Percentiles rank a stretch among this genome's conserved stretches.
Evolutionary conservation across 2,888 invertebrate genomes (phyloP).

Genomic region (Pseudococcus viburni): DNA sequence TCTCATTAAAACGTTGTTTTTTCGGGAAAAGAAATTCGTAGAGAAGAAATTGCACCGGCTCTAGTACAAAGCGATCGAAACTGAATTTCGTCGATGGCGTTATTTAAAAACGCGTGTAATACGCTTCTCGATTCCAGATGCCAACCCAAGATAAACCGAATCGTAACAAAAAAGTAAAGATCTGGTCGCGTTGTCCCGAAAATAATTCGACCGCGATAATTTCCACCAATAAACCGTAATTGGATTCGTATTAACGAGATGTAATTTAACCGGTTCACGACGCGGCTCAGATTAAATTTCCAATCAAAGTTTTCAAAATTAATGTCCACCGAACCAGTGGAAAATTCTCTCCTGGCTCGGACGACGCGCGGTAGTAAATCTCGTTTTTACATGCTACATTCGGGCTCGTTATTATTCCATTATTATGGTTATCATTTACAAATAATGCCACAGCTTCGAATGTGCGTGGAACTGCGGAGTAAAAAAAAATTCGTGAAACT

Average conservation of each 20-base stretch:
- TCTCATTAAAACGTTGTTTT: slow-evolving; percentile 25
- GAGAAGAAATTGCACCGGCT: slow-evolving; percentile 27
- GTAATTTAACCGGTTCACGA: slow-evolving; percentile 26
- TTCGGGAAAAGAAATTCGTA: not conserved
- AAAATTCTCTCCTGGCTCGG: not conserved
- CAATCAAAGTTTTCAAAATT: slow-evolving; percentile 8
- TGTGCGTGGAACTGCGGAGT: not conserved
- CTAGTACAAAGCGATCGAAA: not conserved
- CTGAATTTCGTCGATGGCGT: not conserved
- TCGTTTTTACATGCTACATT: not conserved
- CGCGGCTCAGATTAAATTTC: slow-evolving; percentile 21
- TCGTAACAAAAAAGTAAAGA: not conserved
- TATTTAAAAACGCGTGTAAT: not conserved
- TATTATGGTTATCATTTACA: slow-evolving; percentile 36
- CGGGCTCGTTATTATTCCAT: slow-evolving; percentile 23
- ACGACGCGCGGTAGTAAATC: not conserved
- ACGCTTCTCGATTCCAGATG: not conserved
- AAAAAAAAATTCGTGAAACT: not conserved
- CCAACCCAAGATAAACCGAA: not conserved
- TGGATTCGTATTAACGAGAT: slow-evolving; percentile 21
- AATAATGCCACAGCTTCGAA: not conserved
- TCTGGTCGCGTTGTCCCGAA: not conserved
- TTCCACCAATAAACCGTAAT: slow-evolving; percentile 4
- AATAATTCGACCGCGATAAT: not conserved
- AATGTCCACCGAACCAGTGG: not conserved